phyloP scores from a whole-genome alignment of 92 coral and sea anemone species.

The Siderastrea radians region DNA sequence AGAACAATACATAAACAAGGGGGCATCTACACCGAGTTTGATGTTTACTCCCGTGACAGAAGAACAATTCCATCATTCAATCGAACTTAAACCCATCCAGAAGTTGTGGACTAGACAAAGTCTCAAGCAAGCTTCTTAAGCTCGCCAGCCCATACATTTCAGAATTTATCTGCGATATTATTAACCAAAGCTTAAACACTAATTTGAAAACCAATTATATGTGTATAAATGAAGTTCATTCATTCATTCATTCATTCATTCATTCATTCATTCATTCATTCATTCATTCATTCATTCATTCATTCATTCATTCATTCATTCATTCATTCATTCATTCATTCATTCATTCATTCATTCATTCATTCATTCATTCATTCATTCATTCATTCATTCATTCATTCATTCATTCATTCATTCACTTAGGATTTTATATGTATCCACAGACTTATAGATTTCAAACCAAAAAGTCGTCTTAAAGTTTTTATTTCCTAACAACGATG shows the following conservation, averaged over 20 bases:
- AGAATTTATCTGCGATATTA: constrained; percentile 16
- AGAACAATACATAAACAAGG: neutral
- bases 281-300: too few relatives aligned
- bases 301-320: too few relatives aligned
- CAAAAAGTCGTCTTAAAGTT: neutral
- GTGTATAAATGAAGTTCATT: too few relatives aligned
- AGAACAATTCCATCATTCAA: neutral
- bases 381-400: too few relatives aligned
- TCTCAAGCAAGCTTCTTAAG: constrained; percentile 4
- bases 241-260: too few relatives aligned
- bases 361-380: too few relatives aligned
- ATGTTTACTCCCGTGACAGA: neutral
- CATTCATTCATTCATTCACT: neutral
- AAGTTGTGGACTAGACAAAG: constrained; percentile 3
- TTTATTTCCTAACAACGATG: neutral
- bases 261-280: too few relatives aligned
- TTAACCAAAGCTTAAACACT: constrained; percentile 6
- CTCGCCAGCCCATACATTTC: constrained; percentile 10
- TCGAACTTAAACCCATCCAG: neutral
- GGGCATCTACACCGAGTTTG: constrained; percentile 1
- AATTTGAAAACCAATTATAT: too few relatives aligned
- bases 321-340: too few relatives aligned
- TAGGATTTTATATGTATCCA: neutral
- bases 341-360: too few relatives aligned
- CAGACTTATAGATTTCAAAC: neutral